Base-by-base conservation (phyloP, 1,140 invertebrate genomes). In the Macrotrachela quadricornifera region DNA sequence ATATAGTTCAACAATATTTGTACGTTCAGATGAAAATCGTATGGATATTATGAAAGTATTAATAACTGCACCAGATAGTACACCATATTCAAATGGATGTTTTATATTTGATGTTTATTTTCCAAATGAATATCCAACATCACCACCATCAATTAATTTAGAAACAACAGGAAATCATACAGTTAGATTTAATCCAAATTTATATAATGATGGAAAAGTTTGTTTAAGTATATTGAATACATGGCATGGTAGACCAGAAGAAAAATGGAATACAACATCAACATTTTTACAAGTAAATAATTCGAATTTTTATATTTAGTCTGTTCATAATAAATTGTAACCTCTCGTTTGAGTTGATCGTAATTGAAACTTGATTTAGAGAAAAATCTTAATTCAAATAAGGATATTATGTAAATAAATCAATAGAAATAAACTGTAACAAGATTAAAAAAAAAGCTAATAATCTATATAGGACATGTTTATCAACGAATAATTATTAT, bases 221-320 rank as follows among this genome's bases (percentile, higher is more conserved):
- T 92, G 88, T 68, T 78, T 94, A 59, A 90, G 85, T 59, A 82
- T 94, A 54, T 72, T 94, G 18, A 92, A 92, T 67, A 95, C 90
- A 0, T 95, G 90, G 90, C 87, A 95, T 69, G 90, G 88, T 8
- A 74, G 87, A 54, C 88, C 87, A n/a, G 90, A 94, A 69, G 90
- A 95, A 66, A 90, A 92, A 72, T 95, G 90, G 90, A 94, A 91
- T 71, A 83, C 87, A 64, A 91, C 86, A 0, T 92, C 86, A 46
- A 92, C 85, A 70, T 90, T 94, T 64, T 73, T 95, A 49, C 86
- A 92, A 76, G 83, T 30, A 30, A 30, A 8, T 4, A 4, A 30
- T 30, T 30, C 21, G 8, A 8, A 30, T 30, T 8, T 30, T 30
- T 30, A 8, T 4, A 4, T 30, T 30, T 30, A 30, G 8, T 4